A percentile compares a stretch with the other conserved stretches of the same genome.
Evolutionary conservation across 1,140 invertebrate species (phyloP).

Genomic region (Hyposmocoma kahamanoa): DNA sequence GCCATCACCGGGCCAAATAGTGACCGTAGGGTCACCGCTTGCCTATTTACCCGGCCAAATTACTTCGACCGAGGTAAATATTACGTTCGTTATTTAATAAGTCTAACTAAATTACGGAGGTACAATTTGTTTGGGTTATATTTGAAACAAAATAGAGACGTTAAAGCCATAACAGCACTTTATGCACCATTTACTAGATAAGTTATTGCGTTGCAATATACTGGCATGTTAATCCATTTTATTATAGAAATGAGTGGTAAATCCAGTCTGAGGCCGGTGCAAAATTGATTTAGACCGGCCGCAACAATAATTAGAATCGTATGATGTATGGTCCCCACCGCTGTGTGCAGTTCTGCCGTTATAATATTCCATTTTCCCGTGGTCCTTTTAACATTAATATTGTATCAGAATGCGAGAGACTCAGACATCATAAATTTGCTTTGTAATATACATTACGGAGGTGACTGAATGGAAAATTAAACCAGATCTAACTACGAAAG

Average conservation of each 20-base stretch:
- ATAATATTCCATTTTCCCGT: constrained; percentile 1
- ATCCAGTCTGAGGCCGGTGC: constrained; percentile 25
- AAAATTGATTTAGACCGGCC: constrained; percentile 53
- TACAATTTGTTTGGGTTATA: constrained; percentile 22
- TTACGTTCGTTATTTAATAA: constrained; percentile 46
- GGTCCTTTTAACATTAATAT: background rate
- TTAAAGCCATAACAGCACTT: constrained; percentile 40
- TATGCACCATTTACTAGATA: constrained; percentile 42
- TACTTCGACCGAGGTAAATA: constrained; percentile 48
- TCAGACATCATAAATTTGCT: constrained; percentile 3
- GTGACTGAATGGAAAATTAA: too few species aligned
- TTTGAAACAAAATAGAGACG: constrained; percentile 14
- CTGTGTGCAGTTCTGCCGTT: background rate
- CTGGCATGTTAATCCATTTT: constrained; percentile 41
- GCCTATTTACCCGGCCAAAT: constrained; percentile 49
- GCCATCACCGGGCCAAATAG: constrained; percentile 47
- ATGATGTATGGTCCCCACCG: constrained; percentile 34
- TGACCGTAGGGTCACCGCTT: constrained; percentile 50
- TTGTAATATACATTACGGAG: too few species aligned
- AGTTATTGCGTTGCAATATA: constrained; percentile 38
- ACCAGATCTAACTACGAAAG: too few species aligned
- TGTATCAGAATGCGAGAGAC: background rate
- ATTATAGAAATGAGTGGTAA: constrained; percentile 52
- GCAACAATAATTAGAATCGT: constrained; percentile 53
- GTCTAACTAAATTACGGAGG: constrained; percentile 27